Percentiles rank a stretch among this genome's conserved stretches.
Conservation (phyloP, 2,113 vertebrate species). For the Gorsachius goisagi region DNA sequence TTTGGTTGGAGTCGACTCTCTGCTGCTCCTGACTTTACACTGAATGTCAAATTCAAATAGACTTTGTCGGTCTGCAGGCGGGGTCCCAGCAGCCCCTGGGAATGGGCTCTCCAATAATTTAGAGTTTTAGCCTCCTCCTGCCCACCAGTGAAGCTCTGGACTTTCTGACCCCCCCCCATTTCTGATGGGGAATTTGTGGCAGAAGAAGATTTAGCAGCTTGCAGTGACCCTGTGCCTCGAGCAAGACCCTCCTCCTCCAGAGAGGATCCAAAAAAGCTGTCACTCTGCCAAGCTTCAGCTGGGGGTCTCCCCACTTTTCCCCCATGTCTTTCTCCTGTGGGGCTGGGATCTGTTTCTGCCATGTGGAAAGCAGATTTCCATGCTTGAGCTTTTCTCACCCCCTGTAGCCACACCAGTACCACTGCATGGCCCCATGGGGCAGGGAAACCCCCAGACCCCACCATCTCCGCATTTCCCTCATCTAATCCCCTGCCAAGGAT, state of each 20-base stretch:
- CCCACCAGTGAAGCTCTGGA: background rate
- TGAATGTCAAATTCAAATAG: background rate
- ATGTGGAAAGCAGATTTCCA: background rate
- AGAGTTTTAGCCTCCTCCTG: background rate
- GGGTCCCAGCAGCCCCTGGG: background rate
- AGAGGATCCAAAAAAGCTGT: background rate
- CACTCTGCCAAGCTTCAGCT: background rate
- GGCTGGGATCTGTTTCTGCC: background rate
- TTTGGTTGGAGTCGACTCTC: background rate
- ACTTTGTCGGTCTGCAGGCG: background rate
- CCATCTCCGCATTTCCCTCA: background rate
- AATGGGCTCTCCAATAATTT: background rate
- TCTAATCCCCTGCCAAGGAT: background rate
- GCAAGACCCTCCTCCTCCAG: background rate
- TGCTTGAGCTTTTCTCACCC: background rate
- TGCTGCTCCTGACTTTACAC: background rate
- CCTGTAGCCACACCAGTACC: background rate
- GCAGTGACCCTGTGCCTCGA: background rate
- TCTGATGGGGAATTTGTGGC: background rate
- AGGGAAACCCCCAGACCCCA: background rate
- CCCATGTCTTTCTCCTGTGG: background rate
- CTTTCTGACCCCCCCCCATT: background rate
- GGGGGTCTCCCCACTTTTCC: background rate
- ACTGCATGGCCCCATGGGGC: background rate
- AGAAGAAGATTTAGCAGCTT: background rate